These are phyloP conservation scores for Sapayoa aenigma DNA, from an alignment of 2,113 vertebrate genomes.

Conservation along the genomic window DNA sequence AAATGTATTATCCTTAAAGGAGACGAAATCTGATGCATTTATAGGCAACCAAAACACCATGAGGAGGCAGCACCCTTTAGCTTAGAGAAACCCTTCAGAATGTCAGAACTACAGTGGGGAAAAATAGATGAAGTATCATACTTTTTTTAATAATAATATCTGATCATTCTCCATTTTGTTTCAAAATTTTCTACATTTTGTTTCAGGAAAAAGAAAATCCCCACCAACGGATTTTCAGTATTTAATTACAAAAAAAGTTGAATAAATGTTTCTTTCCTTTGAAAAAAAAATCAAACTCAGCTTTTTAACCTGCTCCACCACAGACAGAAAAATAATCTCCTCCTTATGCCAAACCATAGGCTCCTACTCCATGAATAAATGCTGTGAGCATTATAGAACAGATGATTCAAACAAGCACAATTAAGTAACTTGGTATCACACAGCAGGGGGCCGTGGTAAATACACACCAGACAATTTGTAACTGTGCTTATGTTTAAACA, in stretches of 20 bases:
- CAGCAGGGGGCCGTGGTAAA: constrained; percentile 43
- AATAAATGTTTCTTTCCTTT: fast-evolving
- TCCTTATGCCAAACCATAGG: neutral
- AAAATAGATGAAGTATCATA: neutral
- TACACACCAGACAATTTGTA: constrained; percentile 51
- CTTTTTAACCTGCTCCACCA: neutral
- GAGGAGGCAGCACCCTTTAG: neutral
- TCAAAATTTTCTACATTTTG: neutral
- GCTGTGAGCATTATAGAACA: neutral
- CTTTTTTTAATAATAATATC: neutral
- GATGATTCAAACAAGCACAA: constrained; percentile 58
- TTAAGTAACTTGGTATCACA: constrained; percentile 19
- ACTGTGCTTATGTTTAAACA: constrained; percentile 3
- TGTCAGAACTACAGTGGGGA: neutral
- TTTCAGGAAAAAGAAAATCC: neutral
- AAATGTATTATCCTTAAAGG: neutral
- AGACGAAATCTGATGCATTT: neutral
- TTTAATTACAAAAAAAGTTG: neutral
- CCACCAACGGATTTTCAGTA: neutral
- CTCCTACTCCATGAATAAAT: neutral
- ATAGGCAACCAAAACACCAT: neutral
- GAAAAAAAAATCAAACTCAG: neutral
- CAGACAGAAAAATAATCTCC: neutral
- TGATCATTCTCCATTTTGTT: neutral
- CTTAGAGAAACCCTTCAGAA: neutral